Percentiles rank a stretch among this genome's conserved stretches.
Conservation (phyloP, 2,888 invertebrate genomes). For the Antheraea assamensis region DNA sequence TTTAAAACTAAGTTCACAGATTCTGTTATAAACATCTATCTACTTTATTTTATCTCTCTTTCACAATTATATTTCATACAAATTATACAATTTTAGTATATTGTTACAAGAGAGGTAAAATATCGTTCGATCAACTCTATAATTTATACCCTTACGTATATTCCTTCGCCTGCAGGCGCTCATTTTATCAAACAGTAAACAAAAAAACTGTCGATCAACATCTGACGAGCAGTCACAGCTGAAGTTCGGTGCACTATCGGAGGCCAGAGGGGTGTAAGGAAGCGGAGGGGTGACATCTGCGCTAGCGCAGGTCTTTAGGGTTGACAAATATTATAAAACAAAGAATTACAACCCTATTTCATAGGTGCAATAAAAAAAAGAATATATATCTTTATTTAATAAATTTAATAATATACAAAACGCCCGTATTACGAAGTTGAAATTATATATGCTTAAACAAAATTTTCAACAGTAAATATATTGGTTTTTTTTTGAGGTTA, state of each 20-base stretch:
- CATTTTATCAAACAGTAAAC: conserved; percentile 50
- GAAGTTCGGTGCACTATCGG: conserved; percentile 71
- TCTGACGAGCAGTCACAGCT: conserved; percentile 67
- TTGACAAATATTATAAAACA: neutral
- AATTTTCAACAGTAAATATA: no score
- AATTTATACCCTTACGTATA: conserved; percentile 38
- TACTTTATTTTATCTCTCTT: neutral
- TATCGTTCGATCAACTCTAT: conserved; percentile 3
- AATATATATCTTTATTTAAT: neutral
- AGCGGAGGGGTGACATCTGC: conserved; percentile 55
- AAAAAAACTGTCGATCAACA: conserved; percentile 72
- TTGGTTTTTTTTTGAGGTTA: no score
- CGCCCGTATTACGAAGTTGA: neutral
- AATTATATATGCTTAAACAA: neutral
- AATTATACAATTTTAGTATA: neutral
- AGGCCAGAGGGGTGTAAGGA: conserved; percentile 41
- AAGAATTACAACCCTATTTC: neutral
- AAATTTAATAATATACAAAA: neutral
- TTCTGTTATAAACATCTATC: neutral
- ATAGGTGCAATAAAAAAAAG: neutral
- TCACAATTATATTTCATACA: neutral
- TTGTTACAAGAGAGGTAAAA: neutral
- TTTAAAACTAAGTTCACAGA: neutral
- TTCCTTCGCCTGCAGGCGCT: conserved; percentile 35
- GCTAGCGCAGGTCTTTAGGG: conserved; percentile 39